phyloP scores from a whole-genome alignment of 2,797 vertebrate genomes.

The Crypturellus tataupa region DNA sequence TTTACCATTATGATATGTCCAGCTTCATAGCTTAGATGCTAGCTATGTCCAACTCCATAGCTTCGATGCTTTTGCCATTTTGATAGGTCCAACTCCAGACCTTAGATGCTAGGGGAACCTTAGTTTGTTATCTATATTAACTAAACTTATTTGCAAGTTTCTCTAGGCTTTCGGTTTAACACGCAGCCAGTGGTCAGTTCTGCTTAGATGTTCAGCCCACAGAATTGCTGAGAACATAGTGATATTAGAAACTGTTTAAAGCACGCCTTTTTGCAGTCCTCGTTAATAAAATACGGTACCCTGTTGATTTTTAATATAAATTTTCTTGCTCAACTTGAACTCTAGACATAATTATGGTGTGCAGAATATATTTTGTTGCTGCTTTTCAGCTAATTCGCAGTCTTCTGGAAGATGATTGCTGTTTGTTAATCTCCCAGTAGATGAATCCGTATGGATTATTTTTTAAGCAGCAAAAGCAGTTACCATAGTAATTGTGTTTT shows the following conservation, averaged over 20 bases:
- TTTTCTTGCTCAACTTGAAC: background rate
- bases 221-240: background rate
- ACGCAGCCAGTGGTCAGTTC: background rate
- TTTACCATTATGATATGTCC: background rate
- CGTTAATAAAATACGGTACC: background rate
- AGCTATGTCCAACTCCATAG: no score
- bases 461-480: conserved; percentile 22
- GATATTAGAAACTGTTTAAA: background rate
- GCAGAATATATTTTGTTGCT: background rate
- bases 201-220: background rate
- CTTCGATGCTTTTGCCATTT: no score
- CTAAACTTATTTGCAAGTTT: background rate
- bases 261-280: background rate
- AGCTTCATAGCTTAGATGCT: background rate
- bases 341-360: background rate
- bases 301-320: background rate
- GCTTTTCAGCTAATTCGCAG: conserved; percentile 41
- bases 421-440: conserved; percentile 16
- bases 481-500: conserved; percentile 22
- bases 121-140: background rate
- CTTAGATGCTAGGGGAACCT: background rate
- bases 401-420: conserved; percentile 29
- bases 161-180: background rate
- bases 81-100: no score
- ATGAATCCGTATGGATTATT: background rate